phyloP scores from a whole-genome alignment of 2,888 invertebrate genomes.

The Drosophila quinaria region DNA sequence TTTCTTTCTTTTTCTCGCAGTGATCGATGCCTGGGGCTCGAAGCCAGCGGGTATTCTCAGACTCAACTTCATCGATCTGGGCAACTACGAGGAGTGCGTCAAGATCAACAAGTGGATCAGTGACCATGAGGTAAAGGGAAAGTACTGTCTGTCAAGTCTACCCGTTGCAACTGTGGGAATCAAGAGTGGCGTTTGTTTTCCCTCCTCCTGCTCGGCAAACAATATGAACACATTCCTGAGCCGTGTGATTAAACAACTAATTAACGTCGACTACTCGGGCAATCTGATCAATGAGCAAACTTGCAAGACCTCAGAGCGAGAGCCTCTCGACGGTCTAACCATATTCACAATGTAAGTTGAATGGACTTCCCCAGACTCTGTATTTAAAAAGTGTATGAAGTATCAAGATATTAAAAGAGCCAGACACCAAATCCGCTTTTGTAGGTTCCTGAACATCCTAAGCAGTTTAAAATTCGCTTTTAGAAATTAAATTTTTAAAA shows the following conservation, averaged over 20 bases:
- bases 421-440: neutral
- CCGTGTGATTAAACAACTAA: slow-evolving; percentile 23
- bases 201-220: slow-evolving; percentile 57
- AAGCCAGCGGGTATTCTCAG: slow-evolving; percentile 83
- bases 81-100: slow-evolving; percentile 85
- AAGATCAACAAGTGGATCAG: slow-evolving; percentile 42
- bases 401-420: neutral
- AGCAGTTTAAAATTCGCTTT: neutral
- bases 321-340: slow-evolving; percentile 56
- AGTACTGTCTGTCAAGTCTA: slow-evolving; percentile 54
- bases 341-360: slow-evolving; percentile 74
- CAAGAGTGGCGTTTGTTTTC: slow-evolving; percentile 72
- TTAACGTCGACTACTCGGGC: slow-evolving; percentile 2
- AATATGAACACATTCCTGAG: slow-evolving; percentile 55
- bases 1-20: slow-evolving; percentile 54
- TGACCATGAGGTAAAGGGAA: slow-evolving; percentile 34
- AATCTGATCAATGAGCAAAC: slow-evolving; percentile 16
- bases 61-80: slow-evolving; percentile 82
- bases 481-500: too few relatives aligned
- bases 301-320: slow-evolving; percentile 15
- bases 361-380: neutral
- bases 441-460: neutral
- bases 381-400: neutral
- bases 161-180: slow-evolving; percentile 30
- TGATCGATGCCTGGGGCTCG: slow-evolving; percentile 85